These are phyloP conservation scores for Whitmania pigra DNA, from an alignment of 1,140 invertebrate genomes.

Conservation along the genomic window DNA sequence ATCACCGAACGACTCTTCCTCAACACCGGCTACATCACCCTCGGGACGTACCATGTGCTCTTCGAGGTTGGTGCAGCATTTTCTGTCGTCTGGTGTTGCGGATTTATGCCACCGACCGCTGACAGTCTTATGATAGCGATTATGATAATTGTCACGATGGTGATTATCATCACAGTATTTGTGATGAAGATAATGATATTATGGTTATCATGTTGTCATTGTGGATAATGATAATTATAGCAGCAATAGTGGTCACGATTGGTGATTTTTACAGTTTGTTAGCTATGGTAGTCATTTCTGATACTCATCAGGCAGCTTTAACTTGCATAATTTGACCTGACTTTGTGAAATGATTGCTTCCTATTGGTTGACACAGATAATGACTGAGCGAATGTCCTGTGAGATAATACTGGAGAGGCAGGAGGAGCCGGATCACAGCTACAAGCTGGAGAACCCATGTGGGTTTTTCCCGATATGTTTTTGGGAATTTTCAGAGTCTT, in stretches of 20 bases:
- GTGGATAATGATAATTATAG: too few relatives aligned
- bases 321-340: too few relatives aligned
- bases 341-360: neutral
- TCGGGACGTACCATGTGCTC: constrained; percentile 94
- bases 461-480: constrained; percentile 41
- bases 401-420: constrained; percentile 81
- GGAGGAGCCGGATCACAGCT: constrained; percentile 82
- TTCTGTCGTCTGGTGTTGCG: neutral
- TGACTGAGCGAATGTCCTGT: constrained; percentile 89
- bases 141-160: neutral
- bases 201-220: too few relatives aligned
- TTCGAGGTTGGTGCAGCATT: constrained; percentile 59
- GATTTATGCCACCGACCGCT: neutral
- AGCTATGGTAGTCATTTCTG: neutral
- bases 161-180: neutral
- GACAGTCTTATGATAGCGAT: neutral
- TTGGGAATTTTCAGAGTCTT: neutral
- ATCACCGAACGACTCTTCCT: constrained; percentile 78
- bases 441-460: constrained; percentile 93
- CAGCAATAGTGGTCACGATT: too few relatives aligned
- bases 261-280: neutral
- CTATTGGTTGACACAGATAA: constrained; percentile 51
- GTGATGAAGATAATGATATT: neutral
- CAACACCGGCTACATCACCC: constrained; percentile 71
- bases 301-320: neutral